Evolutionary conservation across 1,140 invertebrate species (phyloP), one percentile per base, ranked within the genome.

Genomic region (Vanessa tameamea): DNA sequence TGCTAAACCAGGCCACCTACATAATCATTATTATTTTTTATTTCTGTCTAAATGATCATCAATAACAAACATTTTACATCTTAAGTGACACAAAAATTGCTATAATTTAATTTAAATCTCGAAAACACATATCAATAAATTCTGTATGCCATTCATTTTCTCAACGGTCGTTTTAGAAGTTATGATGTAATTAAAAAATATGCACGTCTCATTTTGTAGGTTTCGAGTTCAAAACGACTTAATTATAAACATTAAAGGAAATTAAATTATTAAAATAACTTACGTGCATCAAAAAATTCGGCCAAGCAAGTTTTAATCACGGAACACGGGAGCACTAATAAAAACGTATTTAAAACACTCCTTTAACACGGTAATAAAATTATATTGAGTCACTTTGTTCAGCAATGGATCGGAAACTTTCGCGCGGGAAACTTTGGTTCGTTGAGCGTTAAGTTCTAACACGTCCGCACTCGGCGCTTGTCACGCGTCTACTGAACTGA

Each of bases 351-450:
- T n/a, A 73, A 80, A 79, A 76, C 81, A 83, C 74, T 72, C 66
- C 75, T 76, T 69, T 47, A 68, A 76, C 69, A 82, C 77, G 57
- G 47, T 66, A 63, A 70, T 75, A 61, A 77, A 53, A 53, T 53
- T 53, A 16, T 16, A 53, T 53, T n/a, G 51, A 70, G 69, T 63
- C 74, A 64, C 57, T 67, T 14, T 64, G 47, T 51, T 26, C 51
- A n/a, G 51, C 51, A 16, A 9, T 16, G 51, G 66, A 68, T 78
- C 82, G 80, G 59, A 81, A 87, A 85, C 81, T 85, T 86, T 85
- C 78, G 80, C 87, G 87, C 84, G 84, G 37, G 73, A 73, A 87
- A 86, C 83, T 78, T 87, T 81, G 66, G 3, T 69, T 15, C 61
- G 68, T 57, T 23, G 68, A 64, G 55, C 76, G 65, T 68, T 66